These are phyloP conservation scores for Anadara kagoshimensis DNA, from an alignment of 1,140 invertebrate genomes.

Conservation along the genomic window DNA sequence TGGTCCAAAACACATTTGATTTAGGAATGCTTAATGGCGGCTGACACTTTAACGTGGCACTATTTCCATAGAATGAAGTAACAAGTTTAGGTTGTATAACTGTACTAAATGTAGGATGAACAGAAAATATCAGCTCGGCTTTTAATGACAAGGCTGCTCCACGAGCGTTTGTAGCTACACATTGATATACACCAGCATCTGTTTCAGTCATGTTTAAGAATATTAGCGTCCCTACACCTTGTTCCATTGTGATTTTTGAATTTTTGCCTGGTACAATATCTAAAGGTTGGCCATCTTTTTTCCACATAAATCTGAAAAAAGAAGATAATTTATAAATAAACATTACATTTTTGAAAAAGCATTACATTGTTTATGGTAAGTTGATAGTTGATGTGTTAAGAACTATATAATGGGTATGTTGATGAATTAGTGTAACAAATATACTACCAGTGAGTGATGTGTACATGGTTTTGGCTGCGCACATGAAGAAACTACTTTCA, in stretches of 20 bases:
- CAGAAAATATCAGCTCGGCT: conserved; percentile 16
- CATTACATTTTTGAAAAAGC: no score
- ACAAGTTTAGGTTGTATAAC: background rate
- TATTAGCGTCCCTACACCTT: conserved; percentile 15
- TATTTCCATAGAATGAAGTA: background rate
- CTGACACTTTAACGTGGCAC: conserved; percentile 2
- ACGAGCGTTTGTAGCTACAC: conserved; percentile 10
- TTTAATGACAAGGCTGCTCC: conserved; percentile 17
- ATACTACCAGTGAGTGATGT: no score
- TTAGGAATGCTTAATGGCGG: conserved; percentile 21
- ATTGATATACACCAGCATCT: conserved; percentile 24
- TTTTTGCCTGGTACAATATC: no score
- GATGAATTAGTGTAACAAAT: no score
- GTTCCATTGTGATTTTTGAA: conserved; percentile 1
- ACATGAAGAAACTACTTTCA: no score
- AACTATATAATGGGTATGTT: no score
- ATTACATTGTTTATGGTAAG: no score
- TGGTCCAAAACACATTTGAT: conserved; percentile 24
- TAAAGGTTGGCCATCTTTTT: no score
- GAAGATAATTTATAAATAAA: no score
- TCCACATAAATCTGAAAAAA: no score
- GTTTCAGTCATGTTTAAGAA: conserved; percentile 6
- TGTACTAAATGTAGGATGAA: conserved; percentile 15
- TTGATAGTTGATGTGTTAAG: no score
- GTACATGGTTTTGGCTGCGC: no score